Conservation (phyloP, 2,888 invertebrate genomes). For the Diploptera punctata region DNA sequence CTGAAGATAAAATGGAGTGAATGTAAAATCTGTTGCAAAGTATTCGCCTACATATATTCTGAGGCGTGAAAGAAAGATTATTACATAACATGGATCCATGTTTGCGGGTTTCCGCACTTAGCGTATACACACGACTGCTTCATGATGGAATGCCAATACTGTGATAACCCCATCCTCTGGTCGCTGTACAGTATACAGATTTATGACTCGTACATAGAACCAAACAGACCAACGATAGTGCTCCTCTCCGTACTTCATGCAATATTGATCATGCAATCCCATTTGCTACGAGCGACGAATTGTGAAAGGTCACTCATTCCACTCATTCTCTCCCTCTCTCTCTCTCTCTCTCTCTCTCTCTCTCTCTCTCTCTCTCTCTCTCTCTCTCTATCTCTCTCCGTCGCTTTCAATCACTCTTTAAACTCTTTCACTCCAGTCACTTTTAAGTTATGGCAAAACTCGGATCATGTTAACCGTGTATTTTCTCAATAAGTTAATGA, state of each 20-base stretch:
- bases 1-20: no score
- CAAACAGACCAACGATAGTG: background rate
- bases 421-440: no score
- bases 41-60: no score
- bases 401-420: no score
- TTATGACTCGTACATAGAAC: background rate
- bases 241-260: constrained; percentile 1
- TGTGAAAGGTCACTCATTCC: background rate
- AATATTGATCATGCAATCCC: constrained; percentile 16
- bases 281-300: background rate
- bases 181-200: background rate
- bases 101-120: constrained; percentile 1
- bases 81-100: constrained; percentile 3
- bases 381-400: no score
- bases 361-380: no score
- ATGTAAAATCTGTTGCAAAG: no score
- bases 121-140: background rate
- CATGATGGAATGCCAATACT: constrained; percentile 8
- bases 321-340: no score
- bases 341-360: no score
- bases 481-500: background rate
- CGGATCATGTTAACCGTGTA: background rate
- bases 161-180: background rate
- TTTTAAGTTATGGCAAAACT: no score
- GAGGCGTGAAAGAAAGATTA: no score